Conservation (phyloP, 53 echinoderm and acorn worm species). For the Pentamera pediparva region DNA sequence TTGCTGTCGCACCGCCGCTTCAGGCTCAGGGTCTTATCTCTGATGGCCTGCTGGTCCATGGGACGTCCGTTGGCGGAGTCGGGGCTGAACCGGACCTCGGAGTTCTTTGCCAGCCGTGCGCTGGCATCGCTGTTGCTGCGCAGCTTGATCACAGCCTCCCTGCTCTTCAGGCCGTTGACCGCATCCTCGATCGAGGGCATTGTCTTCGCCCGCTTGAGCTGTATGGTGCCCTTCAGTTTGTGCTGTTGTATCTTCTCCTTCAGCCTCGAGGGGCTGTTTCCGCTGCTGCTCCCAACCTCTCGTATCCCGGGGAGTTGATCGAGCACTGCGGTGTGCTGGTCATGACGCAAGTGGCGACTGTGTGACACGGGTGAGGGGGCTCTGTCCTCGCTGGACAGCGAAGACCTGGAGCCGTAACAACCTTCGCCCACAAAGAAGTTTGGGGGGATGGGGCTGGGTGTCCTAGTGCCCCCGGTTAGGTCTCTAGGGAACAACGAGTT, state of each 20-base stretch:
- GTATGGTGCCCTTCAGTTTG: constrained; percentile 15
- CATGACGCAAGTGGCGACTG: constrained; percentile 28
- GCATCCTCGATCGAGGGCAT: constrained; percentile 77
- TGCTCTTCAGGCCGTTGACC: constrained; percentile 43
- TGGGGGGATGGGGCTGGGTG: constrained; percentile 18
- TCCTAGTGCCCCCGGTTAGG: not conserved
- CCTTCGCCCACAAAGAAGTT: constrained; percentile 40
- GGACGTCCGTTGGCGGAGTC: constrained; percentile 59
- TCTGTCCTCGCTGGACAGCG: constrained; percentile 35
- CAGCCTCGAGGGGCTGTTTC: constrained; percentile 7
- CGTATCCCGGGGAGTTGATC: constrained; percentile 55
- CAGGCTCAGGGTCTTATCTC: constrained; percentile 73
- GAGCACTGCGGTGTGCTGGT: constrained; percentile 34
- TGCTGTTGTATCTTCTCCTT: constrained; percentile 8
- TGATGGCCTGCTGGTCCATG: constrained; percentile 24
- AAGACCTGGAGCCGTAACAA: constrained; percentile 16
- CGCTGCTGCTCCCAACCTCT: constrained; percentile 29
- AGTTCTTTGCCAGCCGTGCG: constrained; percentile 49
- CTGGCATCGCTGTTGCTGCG: constrained; percentile 96
- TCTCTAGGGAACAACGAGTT: not conserved
- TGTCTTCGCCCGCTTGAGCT: constrained; percentile 68
- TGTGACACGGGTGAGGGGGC: constrained; percentile 39
- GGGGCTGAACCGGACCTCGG: constrained; percentile 59
- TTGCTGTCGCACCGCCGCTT: constrained; percentile 90
- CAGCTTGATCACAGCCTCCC: constrained; percentile 54